phyloP scores from a whole-genome alignment of 2,797 vertebrate genomes.

The Rhodeus uyekii region DNA sequence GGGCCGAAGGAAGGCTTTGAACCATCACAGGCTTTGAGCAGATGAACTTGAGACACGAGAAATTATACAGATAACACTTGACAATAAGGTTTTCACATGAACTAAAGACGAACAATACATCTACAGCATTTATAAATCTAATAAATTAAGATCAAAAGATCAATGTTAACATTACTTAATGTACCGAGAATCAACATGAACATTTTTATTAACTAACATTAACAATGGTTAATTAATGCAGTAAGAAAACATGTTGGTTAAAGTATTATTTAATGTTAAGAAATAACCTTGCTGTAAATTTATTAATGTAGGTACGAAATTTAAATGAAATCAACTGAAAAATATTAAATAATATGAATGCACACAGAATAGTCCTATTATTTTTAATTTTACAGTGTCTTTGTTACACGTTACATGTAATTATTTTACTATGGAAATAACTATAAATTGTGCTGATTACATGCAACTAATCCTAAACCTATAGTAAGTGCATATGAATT shows the following conservation, averaged over 20 bases:
- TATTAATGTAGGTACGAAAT: too few species aligned
- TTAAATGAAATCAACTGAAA: not conserved
- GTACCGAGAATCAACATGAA: not conserved
- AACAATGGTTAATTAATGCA: not conserved
- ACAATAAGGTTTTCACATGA: not conserved
- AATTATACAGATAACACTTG: not conserved
- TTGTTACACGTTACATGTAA: too few species aligned
- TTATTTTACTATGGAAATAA: too few species aligned
- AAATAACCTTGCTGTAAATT: not conserved
- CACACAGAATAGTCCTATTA: not conserved
- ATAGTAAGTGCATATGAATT: too few species aligned
- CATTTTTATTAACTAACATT: not conserved
- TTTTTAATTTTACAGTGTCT: too few species aligned
- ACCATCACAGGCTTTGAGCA: not conserved
- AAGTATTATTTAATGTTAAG: not conserved
- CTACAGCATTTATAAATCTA: not conserved
- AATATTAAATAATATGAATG: not conserved
- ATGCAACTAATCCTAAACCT: too few species aligned
- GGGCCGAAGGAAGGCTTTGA: not conserved
- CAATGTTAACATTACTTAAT: not conserved
- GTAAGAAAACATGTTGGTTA: not conserved
- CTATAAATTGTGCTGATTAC: too few species aligned
- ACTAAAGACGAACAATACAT: not conserved
- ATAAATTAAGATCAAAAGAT: not conserved
- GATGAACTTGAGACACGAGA: not conserved